A percentile compares a stretch with the other conserved stretches of the same genome.
Evolutionary conservation across 1,140 invertebrate species (phyloP).

Genomic region (Eueides isabella): DNA sequence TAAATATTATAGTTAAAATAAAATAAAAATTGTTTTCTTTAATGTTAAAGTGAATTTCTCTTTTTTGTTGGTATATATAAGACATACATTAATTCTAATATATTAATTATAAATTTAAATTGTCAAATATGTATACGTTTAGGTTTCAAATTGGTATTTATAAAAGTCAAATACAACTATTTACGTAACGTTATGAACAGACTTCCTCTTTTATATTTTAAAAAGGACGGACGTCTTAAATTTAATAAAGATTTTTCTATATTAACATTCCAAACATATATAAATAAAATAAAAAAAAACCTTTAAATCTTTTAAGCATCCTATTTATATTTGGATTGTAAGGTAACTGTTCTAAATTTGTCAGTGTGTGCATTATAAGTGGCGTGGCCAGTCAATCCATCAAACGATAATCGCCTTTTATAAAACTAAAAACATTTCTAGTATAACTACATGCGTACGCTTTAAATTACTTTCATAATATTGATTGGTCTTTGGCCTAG

Average conservation of each 20-base stretch:
- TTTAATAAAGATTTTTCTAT: background rate
- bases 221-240: background rate
- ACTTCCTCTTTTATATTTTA: too few relatives aligned
- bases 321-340: background rate
- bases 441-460: background rate
- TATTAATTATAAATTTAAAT: too few relatives aligned
- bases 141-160: too few relatives aligned
- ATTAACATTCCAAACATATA: background rate
- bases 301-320: background rate
- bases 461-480: background rate
- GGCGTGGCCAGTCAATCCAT: background rate
- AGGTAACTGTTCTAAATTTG: background rate
- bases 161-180: too few relatives aligned
- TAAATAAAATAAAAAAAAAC: background rate
- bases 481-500: background rate
- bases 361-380: background rate
- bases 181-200: too few relatives aligned
- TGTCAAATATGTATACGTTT: too few relatives aligned
- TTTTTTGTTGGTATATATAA: too few relatives aligned
- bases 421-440: slow-evolving; percentile 5
- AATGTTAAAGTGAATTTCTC: too few relatives aligned
- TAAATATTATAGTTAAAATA: too few relatives aligned
- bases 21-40: too few relatives aligned
- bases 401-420: slow-evolving; percentile 7
- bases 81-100: too few relatives aligned